A percentile compares a stretch with the other conserved stretches of the same genome.
Conservation (phyloP, 2,888 invertebrate species). For the Corbicula japonica region DNA sequence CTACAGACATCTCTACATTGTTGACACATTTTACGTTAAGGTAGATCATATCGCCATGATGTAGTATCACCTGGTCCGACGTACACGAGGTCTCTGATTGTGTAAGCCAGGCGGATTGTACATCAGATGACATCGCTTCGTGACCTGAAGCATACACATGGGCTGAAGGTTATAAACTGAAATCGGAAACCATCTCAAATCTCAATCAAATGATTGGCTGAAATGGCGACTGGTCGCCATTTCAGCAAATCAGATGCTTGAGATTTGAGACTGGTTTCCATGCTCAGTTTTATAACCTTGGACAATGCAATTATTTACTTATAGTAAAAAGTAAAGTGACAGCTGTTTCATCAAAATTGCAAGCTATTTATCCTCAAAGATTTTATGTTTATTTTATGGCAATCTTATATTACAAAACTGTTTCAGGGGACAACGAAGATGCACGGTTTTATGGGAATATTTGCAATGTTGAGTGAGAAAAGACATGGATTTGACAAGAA, state of each 20-base stretch:
- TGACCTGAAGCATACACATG: not conserved
- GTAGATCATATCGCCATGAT: conserved; percentile 7
- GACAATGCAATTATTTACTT: no score
- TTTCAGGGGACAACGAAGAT: no score
- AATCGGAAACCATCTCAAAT: not conserved
- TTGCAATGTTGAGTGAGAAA: not conserved
- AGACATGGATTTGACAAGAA: not conserved
- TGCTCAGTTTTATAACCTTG: not conserved
- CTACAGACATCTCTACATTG: not conserved
- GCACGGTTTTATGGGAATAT: not conserved
- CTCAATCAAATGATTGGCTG: not conserved
- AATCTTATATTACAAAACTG: no score
- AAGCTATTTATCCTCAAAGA: no score
- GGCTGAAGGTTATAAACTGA: not conserved
- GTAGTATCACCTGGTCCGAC: not conserved
- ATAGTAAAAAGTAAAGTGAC: no score
- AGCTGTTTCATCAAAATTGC: no score
- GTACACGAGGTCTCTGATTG: not conserved
- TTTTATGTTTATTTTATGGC: no score
- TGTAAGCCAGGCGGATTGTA: not conserved
- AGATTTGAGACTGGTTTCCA: not conserved
- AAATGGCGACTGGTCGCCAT: not conserved
- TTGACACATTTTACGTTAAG: conserved; percentile 14
- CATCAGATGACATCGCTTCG: not conserved
- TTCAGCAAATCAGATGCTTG: not conserved